These are phyloP conservation scores for Bombyx mori DNA, from an alignment of 1,140 invertebrate genomes.

Conservation along the genomic window DNA sequence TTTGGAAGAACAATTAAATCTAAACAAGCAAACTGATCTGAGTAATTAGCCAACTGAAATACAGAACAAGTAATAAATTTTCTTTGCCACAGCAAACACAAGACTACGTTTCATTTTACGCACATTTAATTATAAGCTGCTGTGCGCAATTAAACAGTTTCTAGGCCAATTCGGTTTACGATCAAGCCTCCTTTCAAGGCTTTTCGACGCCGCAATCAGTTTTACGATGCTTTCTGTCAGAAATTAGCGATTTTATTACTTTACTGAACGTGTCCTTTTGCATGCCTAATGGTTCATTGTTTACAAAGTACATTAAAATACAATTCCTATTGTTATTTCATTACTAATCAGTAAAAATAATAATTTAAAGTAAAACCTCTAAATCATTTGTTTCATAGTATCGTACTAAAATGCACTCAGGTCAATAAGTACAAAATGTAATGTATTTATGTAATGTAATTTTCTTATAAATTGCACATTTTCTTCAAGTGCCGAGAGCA, in stretches of 20 bases:
- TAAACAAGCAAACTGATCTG: neutral
- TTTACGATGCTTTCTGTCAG: conserved; percentile 43
- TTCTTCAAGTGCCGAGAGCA: too few relatives aligned
- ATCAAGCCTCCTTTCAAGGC: conserved; percentile 33
- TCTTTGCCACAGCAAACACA: neutral
- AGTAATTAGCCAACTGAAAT: neutral
- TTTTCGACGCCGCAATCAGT: conserved; percentile 45
- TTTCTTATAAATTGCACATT: too few relatives aligned
- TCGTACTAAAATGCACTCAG: too few relatives aligned
- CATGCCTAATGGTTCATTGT: too few relatives aligned
- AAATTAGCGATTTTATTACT: conserved; percentile 39
- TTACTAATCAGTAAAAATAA: too few relatives aligned
- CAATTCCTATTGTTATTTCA: too few relatives aligned
- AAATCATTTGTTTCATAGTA: too few relatives aligned
- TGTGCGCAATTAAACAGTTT: conserved; percentile 49
- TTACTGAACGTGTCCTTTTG: conserved; percentile 19
- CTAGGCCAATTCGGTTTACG: conserved; percentile 56
- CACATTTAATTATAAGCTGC: conserved; percentile 30
- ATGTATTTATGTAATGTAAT: too few relatives aligned
- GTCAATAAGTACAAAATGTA: too few relatives aligned
- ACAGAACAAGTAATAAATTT: conserved; percentile 4
- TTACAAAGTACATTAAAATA: too few relatives aligned
- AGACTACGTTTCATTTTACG: conserved; percentile 18
- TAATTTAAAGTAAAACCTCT: too few relatives aligned
- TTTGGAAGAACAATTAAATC: too few relatives aligned